Percentiles rank a stretch among this genome's conserved stretches.
Conservation (phyloP, 1,140 invertebrate species). For the Bathynomus jamesi region DNA sequence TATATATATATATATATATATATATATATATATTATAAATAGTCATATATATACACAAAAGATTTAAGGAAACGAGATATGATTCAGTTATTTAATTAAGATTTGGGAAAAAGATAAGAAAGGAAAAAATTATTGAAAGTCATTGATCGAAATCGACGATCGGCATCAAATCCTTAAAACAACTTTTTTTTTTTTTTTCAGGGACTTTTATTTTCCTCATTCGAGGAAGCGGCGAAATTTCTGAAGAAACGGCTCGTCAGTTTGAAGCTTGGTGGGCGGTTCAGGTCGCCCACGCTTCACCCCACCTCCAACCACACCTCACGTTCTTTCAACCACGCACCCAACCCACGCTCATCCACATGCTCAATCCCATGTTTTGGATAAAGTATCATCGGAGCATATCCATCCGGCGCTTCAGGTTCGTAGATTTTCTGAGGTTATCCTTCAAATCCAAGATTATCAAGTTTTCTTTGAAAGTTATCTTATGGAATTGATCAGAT, state of each 20-base stretch:
- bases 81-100: no score
- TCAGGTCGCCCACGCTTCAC: slow-evolving; percentile 33
- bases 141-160: no score
- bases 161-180: no score
- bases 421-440: neutral
- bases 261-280: slow-evolving; percentile 22
- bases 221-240: slow-evolving; percentile 3
- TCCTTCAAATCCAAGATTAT: neutral
- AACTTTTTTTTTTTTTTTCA: slow-evolving; percentile 44
- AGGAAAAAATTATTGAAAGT: no score
- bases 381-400: slow-evolving; percentile 1
- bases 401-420: slow-evolving; percentile 29
- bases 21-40: no score
- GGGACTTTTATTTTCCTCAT: slow-evolving; percentile 64
- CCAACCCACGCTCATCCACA: slow-evolving; percentile 1
- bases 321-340: slow-evolving; percentile 55
- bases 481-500: slow-evolving; percentile 49
- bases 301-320: slow-evolving; percentile 36
- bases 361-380: neutral
- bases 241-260: slow-evolving; percentile 11
- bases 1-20: no score
- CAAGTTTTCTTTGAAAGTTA: neutral
- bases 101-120: no score
- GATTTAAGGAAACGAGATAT: no score
- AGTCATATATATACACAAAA: no score